Evolutionary conservation across 2,888 invertebrate species (phyloP).

Genomic region (Listrodromus nycthemerus): DNA sequence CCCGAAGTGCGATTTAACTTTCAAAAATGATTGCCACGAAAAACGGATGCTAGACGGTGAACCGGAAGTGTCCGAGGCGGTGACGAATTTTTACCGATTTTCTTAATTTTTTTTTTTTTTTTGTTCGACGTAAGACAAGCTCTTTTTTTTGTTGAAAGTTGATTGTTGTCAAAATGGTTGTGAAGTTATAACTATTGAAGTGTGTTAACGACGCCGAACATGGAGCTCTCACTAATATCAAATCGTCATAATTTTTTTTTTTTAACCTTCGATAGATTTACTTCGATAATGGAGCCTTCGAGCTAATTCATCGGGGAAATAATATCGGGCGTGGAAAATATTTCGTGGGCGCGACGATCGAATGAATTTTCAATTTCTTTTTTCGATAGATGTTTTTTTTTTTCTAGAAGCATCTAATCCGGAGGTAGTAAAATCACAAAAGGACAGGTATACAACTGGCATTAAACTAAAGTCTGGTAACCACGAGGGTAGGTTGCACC

Average conservation of each 20-base stretch:
- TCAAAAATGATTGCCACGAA: constrained; percentile 1
- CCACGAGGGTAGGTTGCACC: constrained; percentile 51
- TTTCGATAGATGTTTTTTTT: constrained; percentile 3
- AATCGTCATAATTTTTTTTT: constrained; percentile 1
- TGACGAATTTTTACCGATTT: constrained; percentile 79
- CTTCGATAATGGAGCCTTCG: constrained; percentile 5
- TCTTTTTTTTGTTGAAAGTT: constrained; percentile 81
- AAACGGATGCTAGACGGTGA: not conserved
- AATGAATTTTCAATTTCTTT: constrained; percentile 14
- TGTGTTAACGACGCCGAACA: constrained; percentile 46
- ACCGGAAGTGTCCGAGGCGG: constrained; percentile 71
- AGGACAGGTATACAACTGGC: constrained; percentile 82
- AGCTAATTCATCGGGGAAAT: not conserved
- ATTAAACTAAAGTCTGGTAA: constrained; percentile 77
- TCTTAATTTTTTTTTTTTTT: constrained; percentile 51
- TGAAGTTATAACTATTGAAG: constrained; percentile 77
- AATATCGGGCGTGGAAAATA: not conserved
- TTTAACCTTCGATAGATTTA: not conserved
- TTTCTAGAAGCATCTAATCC: not conserved
- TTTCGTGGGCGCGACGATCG: constrained; percentile 5
- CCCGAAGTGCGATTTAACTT: not conserved
- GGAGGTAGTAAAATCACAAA: constrained; percentile 17
- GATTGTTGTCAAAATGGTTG: constrained; percentile 84
- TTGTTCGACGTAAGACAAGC: constrained; percentile 75
- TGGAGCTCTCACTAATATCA: not conserved